Base-by-base conservation (phyloP, 1,140 invertebrate genomes). In the Varroa destructor region DNA sequence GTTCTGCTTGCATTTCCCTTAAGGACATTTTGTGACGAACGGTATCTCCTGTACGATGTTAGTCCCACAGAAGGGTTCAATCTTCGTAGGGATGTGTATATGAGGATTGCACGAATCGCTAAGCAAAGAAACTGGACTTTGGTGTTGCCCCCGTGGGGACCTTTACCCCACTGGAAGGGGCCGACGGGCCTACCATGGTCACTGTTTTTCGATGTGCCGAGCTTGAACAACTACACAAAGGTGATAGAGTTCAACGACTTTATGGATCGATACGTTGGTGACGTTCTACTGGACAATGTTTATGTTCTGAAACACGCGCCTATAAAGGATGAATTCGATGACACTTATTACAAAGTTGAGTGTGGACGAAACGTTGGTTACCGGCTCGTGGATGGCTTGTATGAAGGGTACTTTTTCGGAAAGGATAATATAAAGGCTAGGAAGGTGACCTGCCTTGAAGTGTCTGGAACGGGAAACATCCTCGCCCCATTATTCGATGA, bases 1-100 rank as follows among this genome's bases (percentile, higher is more conserved):
- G 46, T 51, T 51, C 8, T 51, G 46, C 46, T 51, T 51, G 46
- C 46, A 51, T 5, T 8, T 5, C 46, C 46, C 3, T 8, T 1
- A 4, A 5, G 1, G 61, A 37, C 40, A 1, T n/a, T 46, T 37
- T 40, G 40, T 12, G 61, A 67, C 8, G 61, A 67, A 37, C 40
- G 40, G 37, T 89, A 86, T 77, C 80, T 95, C 71, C 83, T 97
- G 43, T 97, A 97, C 80, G 90, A 96, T 81, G 87, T 97, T 0
- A 97, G 97, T 81, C 87, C 86, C 36, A 86, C 88, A 1, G 94
- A 99, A 84, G 95, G 95, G 0, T 98, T 99, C 78, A 99, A 99
- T 83, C 82, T 99, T 73, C 82, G 93, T 70, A 82, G 94, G 73
- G 95, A 98, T 84, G 94, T 98, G 8, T 97, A 93, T 76, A 86